Base-by-base conservation (phyloP, 2,888 invertebrate species). In the Congeria kusceri region DNA sequence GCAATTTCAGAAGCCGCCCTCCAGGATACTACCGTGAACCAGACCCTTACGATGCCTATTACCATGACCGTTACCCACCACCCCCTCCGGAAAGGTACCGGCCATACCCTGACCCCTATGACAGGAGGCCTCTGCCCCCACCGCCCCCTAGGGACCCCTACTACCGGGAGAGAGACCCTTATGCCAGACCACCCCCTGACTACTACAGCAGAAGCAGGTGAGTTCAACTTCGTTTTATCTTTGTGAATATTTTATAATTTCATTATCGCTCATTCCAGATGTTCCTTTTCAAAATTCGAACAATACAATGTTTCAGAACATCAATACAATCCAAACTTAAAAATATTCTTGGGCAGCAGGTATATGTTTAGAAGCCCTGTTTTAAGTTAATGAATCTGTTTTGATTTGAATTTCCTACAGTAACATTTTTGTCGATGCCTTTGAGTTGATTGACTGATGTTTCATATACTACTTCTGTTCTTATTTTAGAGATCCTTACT, bases 91-190 rank as follows among this genome's bases (percentile, higher is more conserved):
- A 90, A 68, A 84, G 90, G 49, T 90, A 87, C 85, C 80, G 88
- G 66, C 88, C 90, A 18, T 90, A 90, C 57, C 83, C 87, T 71
- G 90, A 89, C 64, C 88, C 88, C 4, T 91, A 91, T 73, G 90
- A 89, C 63, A 88, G 91, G 32, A 64, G 90, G 3, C 87, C 87
- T 77, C 83, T 2, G 77, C 53, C 53, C 4, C 53, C 86, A 44
- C 82, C 83, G 32, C 73, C 80, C 25, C 76, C 84, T 9, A 75
- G 87, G 49, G 87, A 87, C 61, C 83, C 84, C n/a, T 87, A 83
- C 80, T 86, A 78, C 61, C 83, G 87, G 67, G 87, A 87, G 11
- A 81, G 87, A 69, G 88, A 89, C 58, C 88, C 88, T 13, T 90
- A 89, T 67, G 86, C 84, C 44, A 83, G 90, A 67, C 88, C 89